Percentiles rank a stretch among this genome's conserved stretches.
Evolutionary conservation across 2,888 invertebrate species (phyloP).

Genomic region (Uloborus plumipes): DNA sequence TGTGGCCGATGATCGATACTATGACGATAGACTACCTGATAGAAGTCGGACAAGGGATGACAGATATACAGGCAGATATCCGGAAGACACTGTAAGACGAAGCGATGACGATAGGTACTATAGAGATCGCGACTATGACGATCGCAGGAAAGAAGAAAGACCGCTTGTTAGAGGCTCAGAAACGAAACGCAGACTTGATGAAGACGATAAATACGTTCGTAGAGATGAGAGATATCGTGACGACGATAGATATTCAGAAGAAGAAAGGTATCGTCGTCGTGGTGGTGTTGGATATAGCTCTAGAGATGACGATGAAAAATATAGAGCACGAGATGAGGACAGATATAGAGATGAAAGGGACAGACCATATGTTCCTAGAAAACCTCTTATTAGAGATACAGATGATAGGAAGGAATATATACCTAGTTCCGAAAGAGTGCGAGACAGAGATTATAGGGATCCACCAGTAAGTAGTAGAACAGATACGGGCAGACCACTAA

Average conservation of each 20-base stretch:
- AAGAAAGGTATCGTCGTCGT: neutral
- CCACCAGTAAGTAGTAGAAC: neutral
- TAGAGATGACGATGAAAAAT: neutral
- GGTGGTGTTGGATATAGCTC: neutral
- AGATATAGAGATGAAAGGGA: neutral
- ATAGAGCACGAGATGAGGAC: slow-evolving; percentile 4
- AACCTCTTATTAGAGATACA: neutral
- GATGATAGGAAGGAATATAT: neutral
- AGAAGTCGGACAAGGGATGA: slow-evolving; percentile 13
- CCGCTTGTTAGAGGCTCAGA: neutral
- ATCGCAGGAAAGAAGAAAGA: neutral
- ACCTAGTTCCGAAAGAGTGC: neutral
- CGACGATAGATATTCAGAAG: slow-evolving; percentile 18
- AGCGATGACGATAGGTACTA: slow-evolving; percentile 15
- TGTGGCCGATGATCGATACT: neutral
- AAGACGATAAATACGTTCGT: neutral
- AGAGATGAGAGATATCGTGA: slow-evolving; percentile 4
- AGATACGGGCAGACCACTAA: neutral
- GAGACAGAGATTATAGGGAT: neutral
- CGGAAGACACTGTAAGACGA: neutral
- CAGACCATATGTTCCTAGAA: neutral
- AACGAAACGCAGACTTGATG: neutral
- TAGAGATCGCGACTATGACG: neutral
- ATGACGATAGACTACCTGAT: slow-evolving; percentile 10
- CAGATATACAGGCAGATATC: slow-evolving; percentile 6